Evolutionary conservation across 2,113 vertebrate species (phyloP), one percentile per base, ranked within the genome.

Genomic region (Dicaeum eximium): DNA sequence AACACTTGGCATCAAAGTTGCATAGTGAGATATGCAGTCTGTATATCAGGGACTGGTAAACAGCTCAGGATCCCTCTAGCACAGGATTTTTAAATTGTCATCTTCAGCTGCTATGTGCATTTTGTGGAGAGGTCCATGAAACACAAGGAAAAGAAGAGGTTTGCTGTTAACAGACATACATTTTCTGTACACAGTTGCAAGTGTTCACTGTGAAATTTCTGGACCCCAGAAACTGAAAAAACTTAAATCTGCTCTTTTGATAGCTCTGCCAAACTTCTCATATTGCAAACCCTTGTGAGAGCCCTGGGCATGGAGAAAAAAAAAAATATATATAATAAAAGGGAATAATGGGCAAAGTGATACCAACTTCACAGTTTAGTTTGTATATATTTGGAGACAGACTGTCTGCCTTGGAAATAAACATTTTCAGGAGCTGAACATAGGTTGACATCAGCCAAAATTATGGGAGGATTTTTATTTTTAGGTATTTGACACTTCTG

Each of bases 1-100:
- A 80, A 21, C 12, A 11, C 3, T 82, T 85, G 25, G 31, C 33
- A 31, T 79, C 47, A 23, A 44, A 73, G 16, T 40, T 86, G 37
- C 3, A 1, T 38, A 0, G 10, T 90, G 25, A 67, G 33, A 15
- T n/a, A 6, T 8, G 15, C 10, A 6, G 17, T 53, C 7, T 48
- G 31, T 25, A 2, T n/a, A 6, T 48, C 58, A 60, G 85, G 33
- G 62, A 7, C 31, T 15, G 0, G 2, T 40, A 33, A 85, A 69
- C 21, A 80, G 27, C 30, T 90, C 74, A 33, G 28, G 19, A 71
- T 67, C 10, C 33, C 38, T 66, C n/a, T 31, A 35, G 48, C 56
- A 16, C 10, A 25, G 54, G 25, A 33, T 65, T 91, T 86, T 54
- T 1, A 53, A 50, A n/a, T n/a, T 35, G 62, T 65, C 22, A 13